These are phyloP conservation scores for Trematocara caparti DNA, from an alignment of 2,797 vertebrate species.

Conservation along the genomic window DNA sequence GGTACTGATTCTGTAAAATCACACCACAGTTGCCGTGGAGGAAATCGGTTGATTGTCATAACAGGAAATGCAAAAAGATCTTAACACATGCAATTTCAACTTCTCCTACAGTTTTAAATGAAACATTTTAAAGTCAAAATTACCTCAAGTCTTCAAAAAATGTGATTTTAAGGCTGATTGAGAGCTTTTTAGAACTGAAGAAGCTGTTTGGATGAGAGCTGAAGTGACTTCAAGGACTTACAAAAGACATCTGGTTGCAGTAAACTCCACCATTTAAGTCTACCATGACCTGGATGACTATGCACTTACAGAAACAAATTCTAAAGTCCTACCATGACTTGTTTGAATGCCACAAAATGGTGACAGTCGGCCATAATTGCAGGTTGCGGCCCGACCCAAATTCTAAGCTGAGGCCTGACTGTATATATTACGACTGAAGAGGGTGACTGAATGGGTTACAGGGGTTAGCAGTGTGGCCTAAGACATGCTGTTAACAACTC, in stretches of 20 bases:
- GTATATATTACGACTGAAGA: conserved; percentile 32
- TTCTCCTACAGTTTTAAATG: not conserved
- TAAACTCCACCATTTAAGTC: not conserved
- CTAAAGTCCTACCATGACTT: not conserved
- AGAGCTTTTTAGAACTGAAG: not conserved
- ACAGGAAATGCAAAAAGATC: not conserved
- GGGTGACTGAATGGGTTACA: conserved; percentile 32
- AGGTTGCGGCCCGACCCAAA: conserved; percentile 61
- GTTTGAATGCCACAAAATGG: conserved; percentile 41
- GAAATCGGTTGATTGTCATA: not conserved
- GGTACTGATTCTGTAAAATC: conserved; percentile 7
- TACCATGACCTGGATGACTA: not conserved
- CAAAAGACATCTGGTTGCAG: not conserved
- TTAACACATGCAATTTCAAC: not conserved
- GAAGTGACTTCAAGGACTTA: not conserved
- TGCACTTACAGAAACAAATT: not conserved
- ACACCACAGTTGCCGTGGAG: not conserved
- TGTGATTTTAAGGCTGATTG: fast-evolving
- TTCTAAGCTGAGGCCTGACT: conserved; percentile 49
- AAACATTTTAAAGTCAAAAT: not conserved
- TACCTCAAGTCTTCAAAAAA: not conserved
- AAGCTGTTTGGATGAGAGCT: not conserved
- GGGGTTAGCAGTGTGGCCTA: conserved; percentile 44
- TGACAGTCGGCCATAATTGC: conserved; percentile 58
- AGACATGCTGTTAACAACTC: conserved; percentile 32